Evolutionary conservation across 2,113 vertebrate species (phyloP).

Genomic region (Daphoenositta chrysoptera): DNA sequence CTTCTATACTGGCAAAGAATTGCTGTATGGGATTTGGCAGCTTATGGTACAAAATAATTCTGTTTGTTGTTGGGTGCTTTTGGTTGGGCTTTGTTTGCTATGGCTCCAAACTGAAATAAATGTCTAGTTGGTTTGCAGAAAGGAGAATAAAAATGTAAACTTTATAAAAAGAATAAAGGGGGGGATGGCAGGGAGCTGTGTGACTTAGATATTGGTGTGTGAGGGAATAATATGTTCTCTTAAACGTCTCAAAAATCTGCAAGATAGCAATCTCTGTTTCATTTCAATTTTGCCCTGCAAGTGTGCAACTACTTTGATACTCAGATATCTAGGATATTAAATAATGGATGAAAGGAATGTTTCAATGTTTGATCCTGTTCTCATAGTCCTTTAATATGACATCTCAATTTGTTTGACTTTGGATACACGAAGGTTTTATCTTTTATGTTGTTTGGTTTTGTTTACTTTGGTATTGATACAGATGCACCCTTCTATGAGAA

Average conservation of each 20-base stretch:
- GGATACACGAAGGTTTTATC: background rate
- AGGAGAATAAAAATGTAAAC: background rate
- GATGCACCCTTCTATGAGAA: background rate
- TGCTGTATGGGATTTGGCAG: background rate
- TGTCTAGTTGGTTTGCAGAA: background rate
- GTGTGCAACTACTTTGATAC: background rate
- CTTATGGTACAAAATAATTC: background rate
- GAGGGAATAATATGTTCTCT: background rate
- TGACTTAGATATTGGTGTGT: background rate
- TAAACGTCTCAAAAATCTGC: background rate
- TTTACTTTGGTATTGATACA: background rate
- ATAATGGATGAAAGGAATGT: background rate
- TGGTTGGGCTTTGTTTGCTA: background rate
- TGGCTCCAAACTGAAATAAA: background rate
- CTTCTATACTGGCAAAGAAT: background rate
- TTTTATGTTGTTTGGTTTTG: background rate
- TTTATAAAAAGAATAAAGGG: background rate
- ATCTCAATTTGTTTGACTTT: background rate
- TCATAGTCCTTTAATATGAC: background rate
- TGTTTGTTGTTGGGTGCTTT: background rate
- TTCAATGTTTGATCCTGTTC: background rate
- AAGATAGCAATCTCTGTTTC: background rate
- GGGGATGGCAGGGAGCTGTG: accelerated
- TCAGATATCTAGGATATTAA: background rate
- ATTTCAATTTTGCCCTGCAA: background rate